phyloP scores from a whole-genome alignment of 2,797 vertebrate species.

The Pipistrellus kuhlii region DNA sequence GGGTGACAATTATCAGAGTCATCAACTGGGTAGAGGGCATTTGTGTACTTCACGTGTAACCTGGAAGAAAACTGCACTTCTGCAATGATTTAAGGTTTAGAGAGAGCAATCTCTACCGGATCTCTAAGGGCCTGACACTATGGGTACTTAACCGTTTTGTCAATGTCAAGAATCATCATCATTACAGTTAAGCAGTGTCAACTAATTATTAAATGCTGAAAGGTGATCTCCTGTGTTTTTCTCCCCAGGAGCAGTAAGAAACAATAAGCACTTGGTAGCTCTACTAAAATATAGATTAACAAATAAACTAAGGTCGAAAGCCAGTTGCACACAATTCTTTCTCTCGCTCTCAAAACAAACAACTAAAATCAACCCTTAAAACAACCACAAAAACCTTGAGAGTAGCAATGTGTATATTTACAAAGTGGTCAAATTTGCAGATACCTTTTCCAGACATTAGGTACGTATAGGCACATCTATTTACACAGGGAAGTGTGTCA shows the following conservation, averaged over 20 bases:
- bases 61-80: not conserved
- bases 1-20: not conserved
- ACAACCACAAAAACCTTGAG: not conserved
- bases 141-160: not conserved
- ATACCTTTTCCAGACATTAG: not conserved
- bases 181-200: not conserved
- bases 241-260: not conserved
- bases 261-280: not conserved
- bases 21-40: not conserved
- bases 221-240: not conserved
- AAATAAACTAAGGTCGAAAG: not conserved
- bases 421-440: not conserved
- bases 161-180: not conserved
- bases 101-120: not conserved
- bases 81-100: not conserved
- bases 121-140: not conserved
- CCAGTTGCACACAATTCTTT: not conserved
- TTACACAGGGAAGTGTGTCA: not conserved
- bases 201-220: not conserved
- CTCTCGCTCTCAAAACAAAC: not conserved
- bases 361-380: not conserved
- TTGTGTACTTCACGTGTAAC: not conserved
- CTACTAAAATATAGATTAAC: not conserved
- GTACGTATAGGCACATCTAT: not conserved
- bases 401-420: not conserved